A percentile compares a stretch with the other conserved stretches of the same genome.
Evolutionary conservation across 30 jellyfish, hydroid and myxozoan genomes (phyloP).

Genomic region (Pseudorhiza aurosa): DNA sequence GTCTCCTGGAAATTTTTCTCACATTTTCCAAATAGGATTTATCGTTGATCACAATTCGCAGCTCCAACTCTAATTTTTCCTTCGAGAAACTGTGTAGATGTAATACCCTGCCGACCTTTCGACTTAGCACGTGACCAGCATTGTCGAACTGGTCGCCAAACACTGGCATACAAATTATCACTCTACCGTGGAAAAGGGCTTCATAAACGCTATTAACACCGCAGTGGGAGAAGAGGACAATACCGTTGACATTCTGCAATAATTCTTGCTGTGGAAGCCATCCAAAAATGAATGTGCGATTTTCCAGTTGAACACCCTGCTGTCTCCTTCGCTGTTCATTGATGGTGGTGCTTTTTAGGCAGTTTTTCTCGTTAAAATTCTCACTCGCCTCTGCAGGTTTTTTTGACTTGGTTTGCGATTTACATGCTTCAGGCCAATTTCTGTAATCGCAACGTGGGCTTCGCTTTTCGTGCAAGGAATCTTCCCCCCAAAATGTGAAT

Average conservation of each 20-base stretch:
- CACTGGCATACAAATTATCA: constrained; percentile 61
- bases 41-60: constrained; percentile 1
- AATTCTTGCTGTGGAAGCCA: constrained; percentile 77
- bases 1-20: constrained; percentile 27
- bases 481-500: not conserved
- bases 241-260: constrained; percentile 26
- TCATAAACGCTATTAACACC: constrained; percentile 77
- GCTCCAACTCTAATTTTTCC: not conserved
- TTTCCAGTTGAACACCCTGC: not conserved
- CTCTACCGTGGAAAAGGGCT: constrained; percentile 58
- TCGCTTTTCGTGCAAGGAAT: not conserved
- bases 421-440: not conserved
- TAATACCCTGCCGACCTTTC: constrained; percentile 59
- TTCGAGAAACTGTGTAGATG: not conserved
- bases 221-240: constrained; percentile 59
- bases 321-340: not conserved
- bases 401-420: not conserved
- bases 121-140: constrained; percentile 60
- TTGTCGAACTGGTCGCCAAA: constrained; percentile 76
- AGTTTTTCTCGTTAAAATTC: not conserved
- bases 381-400: not conserved
- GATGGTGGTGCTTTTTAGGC: not conserved
- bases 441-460: not conserved
- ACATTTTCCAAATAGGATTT: constrained; percentile 10
- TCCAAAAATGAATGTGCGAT: constrained; percentile 10